Percentiles rank a stretch among this genome's conserved stretches.
Conservation (phyloP, 2,888 invertebrate genomes). For the Coleophora deauratella region DNA sequence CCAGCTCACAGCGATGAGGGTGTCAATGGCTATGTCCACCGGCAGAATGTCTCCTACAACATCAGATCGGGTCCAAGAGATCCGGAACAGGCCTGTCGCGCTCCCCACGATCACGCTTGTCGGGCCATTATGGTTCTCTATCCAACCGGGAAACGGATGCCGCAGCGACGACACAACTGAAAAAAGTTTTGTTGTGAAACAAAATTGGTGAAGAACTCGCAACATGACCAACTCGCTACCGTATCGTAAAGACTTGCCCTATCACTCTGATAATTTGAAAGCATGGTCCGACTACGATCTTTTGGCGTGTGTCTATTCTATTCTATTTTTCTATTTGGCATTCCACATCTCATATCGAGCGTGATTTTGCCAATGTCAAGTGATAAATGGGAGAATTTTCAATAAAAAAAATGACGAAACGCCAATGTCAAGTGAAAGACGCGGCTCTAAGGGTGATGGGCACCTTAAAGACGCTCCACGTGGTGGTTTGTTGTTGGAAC, state of each 20-base stretch:
- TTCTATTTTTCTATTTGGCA: no score
- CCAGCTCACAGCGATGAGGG: conserved; percentile 80
- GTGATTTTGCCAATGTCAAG: no score
- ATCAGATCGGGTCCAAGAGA: conserved; percentile 68
- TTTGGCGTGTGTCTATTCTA: neutral
- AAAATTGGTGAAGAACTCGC: no score
- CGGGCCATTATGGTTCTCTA: conserved; percentile 92
- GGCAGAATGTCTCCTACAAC: conserved; percentile 82
- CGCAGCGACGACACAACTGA: conserved; percentile 75
- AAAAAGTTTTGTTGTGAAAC: no score
- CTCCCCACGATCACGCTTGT: conserved; percentile 79
- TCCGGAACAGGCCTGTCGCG: conserved; percentile 80
- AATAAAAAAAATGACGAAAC: no score
- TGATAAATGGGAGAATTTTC: no score
- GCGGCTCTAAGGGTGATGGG: no score
- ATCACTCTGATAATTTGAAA: neutral
- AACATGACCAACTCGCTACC: neutral
- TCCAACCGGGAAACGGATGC: conserved; percentile 83
- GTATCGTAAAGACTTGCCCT: neutral
- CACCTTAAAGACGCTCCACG: no score
- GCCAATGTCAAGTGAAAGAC: no score
- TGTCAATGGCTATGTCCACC: conserved; percentile 84
- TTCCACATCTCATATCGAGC: no score
- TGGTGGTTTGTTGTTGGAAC: no score
- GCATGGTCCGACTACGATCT: neutral